Conservation (phyloP, 2,113 vertebrate genomes). For the Theristicus caerulescens region DNA sequence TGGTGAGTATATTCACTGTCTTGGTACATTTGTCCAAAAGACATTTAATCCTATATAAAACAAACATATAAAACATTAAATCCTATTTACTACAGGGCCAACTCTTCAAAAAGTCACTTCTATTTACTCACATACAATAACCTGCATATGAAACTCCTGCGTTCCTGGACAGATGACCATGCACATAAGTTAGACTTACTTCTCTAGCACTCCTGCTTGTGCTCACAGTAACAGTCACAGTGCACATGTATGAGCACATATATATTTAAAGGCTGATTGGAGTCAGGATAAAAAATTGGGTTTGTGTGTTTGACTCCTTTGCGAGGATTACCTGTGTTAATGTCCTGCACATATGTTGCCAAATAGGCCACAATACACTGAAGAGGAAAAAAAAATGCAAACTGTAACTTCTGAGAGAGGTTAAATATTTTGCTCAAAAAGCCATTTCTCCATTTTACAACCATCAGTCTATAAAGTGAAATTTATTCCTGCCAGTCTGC, state of each 20-base stretch:
- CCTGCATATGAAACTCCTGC: not conserved
- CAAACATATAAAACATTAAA: not conserved
- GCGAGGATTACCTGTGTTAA: not conserved
- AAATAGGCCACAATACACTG: not conserved
- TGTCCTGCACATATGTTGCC: not conserved
- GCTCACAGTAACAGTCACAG: not conserved
- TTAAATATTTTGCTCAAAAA: not conserved
- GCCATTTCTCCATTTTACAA: not conserved
- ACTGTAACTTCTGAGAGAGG: not conserved
- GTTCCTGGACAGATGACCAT: not conserved
- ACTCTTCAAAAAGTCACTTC: not conserved
- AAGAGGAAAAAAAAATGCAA: not conserved
- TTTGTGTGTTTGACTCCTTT: not conserved
- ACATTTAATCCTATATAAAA: not conserved
- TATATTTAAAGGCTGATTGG: not conserved
- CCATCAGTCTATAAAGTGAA: not conserved
- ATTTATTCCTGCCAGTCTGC: slow-evolving; percentile 11
- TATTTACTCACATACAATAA: not conserved
- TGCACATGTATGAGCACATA: not conserved
- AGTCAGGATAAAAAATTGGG: not conserved
- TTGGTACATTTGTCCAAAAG: not conserved
- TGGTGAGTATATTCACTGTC: not conserved
- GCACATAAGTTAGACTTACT: not conserved
- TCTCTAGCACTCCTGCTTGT: not conserved
- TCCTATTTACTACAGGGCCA: not conserved